Evolutionary conservation across 2,888 invertebrate species (phyloP).

Genomic region (Masnerella sp.): DNA sequence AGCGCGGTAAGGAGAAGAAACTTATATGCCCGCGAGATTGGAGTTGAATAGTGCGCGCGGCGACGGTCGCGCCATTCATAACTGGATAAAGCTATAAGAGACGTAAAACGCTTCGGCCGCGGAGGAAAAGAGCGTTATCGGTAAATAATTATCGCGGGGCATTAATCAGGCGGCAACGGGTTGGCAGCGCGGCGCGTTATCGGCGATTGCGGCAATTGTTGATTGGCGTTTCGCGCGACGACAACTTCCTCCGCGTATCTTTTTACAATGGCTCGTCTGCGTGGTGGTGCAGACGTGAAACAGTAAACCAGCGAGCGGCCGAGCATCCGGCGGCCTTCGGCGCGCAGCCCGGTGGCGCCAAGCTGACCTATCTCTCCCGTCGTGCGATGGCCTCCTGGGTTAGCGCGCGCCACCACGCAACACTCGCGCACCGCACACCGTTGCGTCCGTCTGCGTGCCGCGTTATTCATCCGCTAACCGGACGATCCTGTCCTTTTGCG

Average conservation of each 20-base stretch:
- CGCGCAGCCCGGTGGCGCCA: constrained; percentile 69
- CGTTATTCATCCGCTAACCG: neutral
- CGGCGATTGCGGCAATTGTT: constrained; percentile 22
- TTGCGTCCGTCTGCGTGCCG: constrained; percentile 8
- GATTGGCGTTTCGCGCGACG: constrained; percentile 24
- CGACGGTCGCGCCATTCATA: constrained; percentile 17
- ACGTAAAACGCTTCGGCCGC: no score
- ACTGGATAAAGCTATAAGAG: constrained; percentile 11
- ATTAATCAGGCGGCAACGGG: constrained; percentile 10
- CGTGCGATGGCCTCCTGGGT: constrained; percentile 59
- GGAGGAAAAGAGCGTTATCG: constrained; percentile 8
- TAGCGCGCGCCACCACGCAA: constrained; percentile 39
- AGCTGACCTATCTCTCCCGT: constrained; percentile 70
- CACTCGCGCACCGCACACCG: constrained; percentile 23
- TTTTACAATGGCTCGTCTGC: constrained; percentile 20
- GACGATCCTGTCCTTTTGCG: constrained; percentile 20
- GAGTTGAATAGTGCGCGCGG: no score
- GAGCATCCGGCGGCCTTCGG: constrained; percentile 65
- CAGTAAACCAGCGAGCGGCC: constrained; percentile 29
- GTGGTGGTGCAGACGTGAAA: constrained; percentile 32
- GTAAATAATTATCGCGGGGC: constrained; percentile 10
- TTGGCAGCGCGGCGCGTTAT: constrained; percentile 13
- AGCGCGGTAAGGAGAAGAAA: no score
- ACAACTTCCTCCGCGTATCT: constrained; percentile 16
- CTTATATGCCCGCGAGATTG: no score